Percentiles rank a stretch among this genome's conserved stretches.
These are phyloP conservation scores for Zygogramma bicolorata DNA, from an alignment of 2,888 invertebrate species.

Conservation along the genomic window DNA sequence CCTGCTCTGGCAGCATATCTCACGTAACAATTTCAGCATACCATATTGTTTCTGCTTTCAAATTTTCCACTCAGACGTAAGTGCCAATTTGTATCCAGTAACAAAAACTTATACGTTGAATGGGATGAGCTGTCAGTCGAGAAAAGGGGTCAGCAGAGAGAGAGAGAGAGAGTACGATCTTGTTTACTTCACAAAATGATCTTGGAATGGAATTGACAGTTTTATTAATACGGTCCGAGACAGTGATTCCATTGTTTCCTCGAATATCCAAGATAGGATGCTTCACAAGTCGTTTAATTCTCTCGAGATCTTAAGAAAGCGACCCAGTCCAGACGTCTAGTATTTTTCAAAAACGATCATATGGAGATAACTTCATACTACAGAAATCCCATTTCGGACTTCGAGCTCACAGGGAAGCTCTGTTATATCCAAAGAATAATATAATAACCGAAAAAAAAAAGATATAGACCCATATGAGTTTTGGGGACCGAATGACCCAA, in stretches of 20 bases:
- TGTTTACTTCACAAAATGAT: constrained; percentile 23
- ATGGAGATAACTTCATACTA: too few species aligned
- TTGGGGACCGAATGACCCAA: too few species aligned
- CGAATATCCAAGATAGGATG: too few species aligned
- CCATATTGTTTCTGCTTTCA: constrained; percentile 30
- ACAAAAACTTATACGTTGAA: constrained; percentile 32
- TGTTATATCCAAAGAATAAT: too few species aligned
- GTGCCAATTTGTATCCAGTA: constrained; percentile 30
- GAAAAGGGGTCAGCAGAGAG: constrained; percentile 20
- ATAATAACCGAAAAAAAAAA: too few species aligned
- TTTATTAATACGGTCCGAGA: background rate
- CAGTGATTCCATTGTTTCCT: background rate
- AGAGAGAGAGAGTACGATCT: constrained; percentile 20
- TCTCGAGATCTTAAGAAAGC: too few species aligned
- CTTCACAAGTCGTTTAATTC: too few species aligned
- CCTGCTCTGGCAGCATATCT: background rate
- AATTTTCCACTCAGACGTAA: constrained; percentile 30
- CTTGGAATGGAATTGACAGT: background rate
- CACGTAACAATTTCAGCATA: background rate
- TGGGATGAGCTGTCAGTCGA: constrained; percentile 24
- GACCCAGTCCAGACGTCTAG: too few species aligned
- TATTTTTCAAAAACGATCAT: too few species aligned
- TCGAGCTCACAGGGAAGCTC: too few species aligned
- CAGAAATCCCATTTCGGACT: too few species aligned
- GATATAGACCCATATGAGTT: too few species aligned